Evolutionary conservation across 2,113 vertebrate species (phyloP).

Genomic region (Dasypus novemcinctus): DNA sequence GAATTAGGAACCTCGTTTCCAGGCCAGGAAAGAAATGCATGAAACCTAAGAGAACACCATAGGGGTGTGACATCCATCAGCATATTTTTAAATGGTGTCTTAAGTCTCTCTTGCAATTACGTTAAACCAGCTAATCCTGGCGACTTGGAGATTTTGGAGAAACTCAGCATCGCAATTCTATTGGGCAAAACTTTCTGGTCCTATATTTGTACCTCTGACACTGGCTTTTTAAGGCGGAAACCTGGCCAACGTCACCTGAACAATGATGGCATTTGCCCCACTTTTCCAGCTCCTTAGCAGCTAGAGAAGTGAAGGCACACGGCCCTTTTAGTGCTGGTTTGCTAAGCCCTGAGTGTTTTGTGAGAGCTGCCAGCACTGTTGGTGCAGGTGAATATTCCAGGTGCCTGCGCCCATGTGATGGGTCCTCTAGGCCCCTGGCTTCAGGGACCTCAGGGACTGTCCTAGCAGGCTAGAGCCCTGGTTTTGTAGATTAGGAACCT

Average conservation of each 20-base stretch:
- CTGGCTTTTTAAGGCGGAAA: slow-evolving; percentile 14
- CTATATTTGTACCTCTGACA: neutral
- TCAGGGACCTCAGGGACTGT: neutral
- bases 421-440: neutral
- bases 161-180: neutral
- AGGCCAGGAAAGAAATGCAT: neutral
- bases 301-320: neutral
- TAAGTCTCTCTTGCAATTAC: neutral
- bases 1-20: neutral
- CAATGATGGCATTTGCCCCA: rapidly evolving
- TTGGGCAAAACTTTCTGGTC: neutral
- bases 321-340: too few species aligned
- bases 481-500: neutral
- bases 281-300: neutral
- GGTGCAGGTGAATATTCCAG: too few species aligned
- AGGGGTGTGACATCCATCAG: neutral
- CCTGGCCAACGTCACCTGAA: neutral
- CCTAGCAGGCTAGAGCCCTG: too few species aligned
- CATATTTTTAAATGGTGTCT: neutral
- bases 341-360: neutral
- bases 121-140: slow-evolving; percentile 17
- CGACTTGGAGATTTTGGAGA: neutral
- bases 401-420: neutral
- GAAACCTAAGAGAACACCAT: neutral
- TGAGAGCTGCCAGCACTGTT: neutral